Percentiles rank a stretch among this genome's conserved stretches.
These are phyloP conservation scores for Palythoa heliodiscus DNA, from an alignment of 92 coral and sea anemone genomes.

Conservation along the genomic window DNA sequence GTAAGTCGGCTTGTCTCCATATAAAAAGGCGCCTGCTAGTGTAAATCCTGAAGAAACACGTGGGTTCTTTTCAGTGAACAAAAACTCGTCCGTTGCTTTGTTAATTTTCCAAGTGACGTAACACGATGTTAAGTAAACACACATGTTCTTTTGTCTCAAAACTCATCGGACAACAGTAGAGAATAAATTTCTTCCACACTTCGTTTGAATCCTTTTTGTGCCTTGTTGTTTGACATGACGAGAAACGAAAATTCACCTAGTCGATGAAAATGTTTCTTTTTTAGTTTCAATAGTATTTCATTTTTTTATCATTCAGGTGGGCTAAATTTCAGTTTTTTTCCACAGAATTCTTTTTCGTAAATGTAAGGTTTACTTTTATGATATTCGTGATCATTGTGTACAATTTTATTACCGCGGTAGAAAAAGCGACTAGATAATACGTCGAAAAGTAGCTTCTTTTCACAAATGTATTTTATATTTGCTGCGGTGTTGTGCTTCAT, in stretches of 20 bases:
- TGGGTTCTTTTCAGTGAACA: not conserved
- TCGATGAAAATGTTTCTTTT: not conserved
- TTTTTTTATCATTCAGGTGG: not conserved
- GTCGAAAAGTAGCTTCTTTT: not conserved
- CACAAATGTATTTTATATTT: not conserved
- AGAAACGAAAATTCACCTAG: not conserved
- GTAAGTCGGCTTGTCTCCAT: no score
- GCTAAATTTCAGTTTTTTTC: not conserved
- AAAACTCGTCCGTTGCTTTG: slow-evolving; percentile 18
- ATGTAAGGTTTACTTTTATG: not conserved
- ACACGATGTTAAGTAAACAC: not conserved
- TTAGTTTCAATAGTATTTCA: not conserved
- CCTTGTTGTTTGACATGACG: not conserved
- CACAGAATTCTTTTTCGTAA: not conserved
- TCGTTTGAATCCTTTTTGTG: not conserved
- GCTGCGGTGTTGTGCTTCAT: not conserved
- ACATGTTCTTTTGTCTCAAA: slow-evolving; percentile 39
- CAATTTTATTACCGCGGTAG: not conserved
- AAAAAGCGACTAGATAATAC: not conserved
- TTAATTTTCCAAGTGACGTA: not conserved
- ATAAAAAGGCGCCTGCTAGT: no score
- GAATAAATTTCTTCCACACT: not conserved
- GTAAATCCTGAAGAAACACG: slow-evolving; percentile 1
- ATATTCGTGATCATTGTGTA: not conserved
- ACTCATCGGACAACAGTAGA: slow-evolving; percentile 2